Percentiles rank a stretch among this genome's conserved stretches.
phyloP scores from a whole-genome alignment of 2,888 invertebrate genomes.

The Troides helena region DNA sequence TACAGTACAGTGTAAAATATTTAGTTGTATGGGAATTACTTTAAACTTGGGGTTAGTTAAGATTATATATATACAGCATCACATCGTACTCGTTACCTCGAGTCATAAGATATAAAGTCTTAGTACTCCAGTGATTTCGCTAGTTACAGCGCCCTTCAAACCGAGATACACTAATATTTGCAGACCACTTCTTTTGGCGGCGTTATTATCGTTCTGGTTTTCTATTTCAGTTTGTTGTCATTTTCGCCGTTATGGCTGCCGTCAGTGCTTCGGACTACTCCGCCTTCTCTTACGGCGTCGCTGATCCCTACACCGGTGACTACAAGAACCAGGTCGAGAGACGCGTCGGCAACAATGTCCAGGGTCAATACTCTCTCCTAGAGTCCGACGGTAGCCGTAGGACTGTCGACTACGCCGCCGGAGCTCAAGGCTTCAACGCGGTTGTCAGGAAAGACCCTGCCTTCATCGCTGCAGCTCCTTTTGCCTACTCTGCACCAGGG shows the following conservation, averaged over 20 bases:
- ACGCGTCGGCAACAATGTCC: conserved; percentile 72
- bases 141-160: too few relatives aligned
- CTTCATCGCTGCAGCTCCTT: conserved; percentile 46
- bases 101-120: too few relatives aligned
- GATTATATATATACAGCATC: too few relatives aligned
- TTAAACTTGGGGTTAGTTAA: too few relatives aligned
- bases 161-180: too few relatives aligned
- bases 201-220: too few relatives aligned
- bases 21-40: too few relatives aligned
- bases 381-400: conserved; percentile 78
- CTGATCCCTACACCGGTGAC: conserved; percentile 75
- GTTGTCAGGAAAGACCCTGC: conserved; percentile 76
- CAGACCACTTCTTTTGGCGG: too few relatives aligned
- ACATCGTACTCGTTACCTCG: too few relatives aligned
- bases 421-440: conserved; percentile 78
- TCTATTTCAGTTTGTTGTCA: conserved; percentile 49
- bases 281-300: conserved; percentile 74
- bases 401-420: conserved; percentile 79
- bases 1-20: not conserved
- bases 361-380: conserved; percentile 76
- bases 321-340: conserved; percentile 75
- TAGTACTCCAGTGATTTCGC: too few relatives aligned
- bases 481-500: conserved; percentile 42
- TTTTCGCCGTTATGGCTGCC: conserved; percentile 51
- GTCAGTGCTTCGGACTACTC: conserved; percentile 52